Evolutionary conservation across 2,797 vertebrate species (phyloP).

Genomic region (Champsocephalus esox): DNA sequence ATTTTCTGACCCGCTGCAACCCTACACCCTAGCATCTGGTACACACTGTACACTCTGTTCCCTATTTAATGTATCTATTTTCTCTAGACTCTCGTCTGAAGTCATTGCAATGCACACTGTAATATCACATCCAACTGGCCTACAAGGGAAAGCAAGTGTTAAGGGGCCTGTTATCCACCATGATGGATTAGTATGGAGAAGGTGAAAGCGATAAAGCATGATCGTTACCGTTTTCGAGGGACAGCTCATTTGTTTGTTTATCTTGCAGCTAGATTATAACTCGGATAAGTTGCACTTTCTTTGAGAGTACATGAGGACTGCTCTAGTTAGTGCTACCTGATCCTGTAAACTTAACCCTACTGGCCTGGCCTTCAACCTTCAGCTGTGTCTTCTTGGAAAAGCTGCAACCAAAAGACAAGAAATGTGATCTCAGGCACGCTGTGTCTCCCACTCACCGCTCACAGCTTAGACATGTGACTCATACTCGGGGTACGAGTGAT

Average conservation of each 20-base stretch:
- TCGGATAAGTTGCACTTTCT: conserved; percentile 31
- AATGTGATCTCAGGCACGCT: conserved; percentile 50
- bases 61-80: conserved; percentile 76
- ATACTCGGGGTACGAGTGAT: conserved; percentile 17
- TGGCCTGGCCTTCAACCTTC: conserved; percentile 30
- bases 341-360: conserved; percentile 37
- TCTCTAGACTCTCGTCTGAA: conserved; percentile 60
- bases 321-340: conserved; percentile 43
- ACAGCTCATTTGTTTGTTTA: conserved; percentile 40
- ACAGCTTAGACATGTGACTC: conserved; percentile 44
- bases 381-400: conserved; percentile 49
- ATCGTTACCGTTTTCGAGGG: conserved; percentile 17
- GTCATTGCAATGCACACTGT: conserved; percentile 67
- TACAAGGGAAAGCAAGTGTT: conserved; percentile 8
- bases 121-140: conserved; percentile 56
- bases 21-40: conserved; percentile 75
- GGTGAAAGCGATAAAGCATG: conserved; percentile 26
- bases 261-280: conserved; percentile 13
- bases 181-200: conserved; percentile 45
- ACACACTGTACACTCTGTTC: conserved; percentile 78
- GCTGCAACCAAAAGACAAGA: conserved; percentile 54
- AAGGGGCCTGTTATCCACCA: conserved; percentile 10
- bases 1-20: too few relatives aligned
- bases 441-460: conserved; percentile 40
- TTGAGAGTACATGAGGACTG: conserved; percentile 8